Conservation (phyloP, 1,140 invertebrate genomes). For the Drosophila lacertosa region DNA sequence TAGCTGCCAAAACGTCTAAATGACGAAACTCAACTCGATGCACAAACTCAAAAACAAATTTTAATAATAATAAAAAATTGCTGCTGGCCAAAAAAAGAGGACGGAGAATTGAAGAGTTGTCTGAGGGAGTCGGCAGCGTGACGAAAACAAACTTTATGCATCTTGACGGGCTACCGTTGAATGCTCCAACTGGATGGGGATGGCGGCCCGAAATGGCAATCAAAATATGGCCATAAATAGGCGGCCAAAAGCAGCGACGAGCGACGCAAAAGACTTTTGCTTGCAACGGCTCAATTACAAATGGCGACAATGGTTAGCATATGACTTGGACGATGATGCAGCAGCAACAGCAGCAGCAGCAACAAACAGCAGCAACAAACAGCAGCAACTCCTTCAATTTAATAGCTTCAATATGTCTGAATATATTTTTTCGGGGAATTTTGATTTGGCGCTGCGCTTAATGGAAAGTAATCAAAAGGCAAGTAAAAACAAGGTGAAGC, state of each 20-base stretch:
- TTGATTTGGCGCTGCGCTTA: conserved; percentile 9
- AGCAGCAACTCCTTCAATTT: conserved; percentile 39
- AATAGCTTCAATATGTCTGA: conserved; percentile 34
- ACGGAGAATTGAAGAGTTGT: conserved; percentile 23
- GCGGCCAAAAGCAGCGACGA: conserved; percentile 37
- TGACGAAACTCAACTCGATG: conserved; percentile 35
- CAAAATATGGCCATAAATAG: conserved; percentile 74
- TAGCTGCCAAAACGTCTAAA: conserved; percentile 38
- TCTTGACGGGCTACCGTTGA: conserved; percentile 50
- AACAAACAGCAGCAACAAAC: not conserved
- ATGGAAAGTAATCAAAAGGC: conserved; percentile 36
- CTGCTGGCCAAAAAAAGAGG: conserved; percentile 43
- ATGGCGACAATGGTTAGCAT: conserved; percentile 59
- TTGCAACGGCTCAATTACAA: conserved; percentile 69
- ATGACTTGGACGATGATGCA: conserved; percentile 17
- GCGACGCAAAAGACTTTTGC: conserved; percentile 5
- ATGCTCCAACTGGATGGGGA: conserved; percentile 15
- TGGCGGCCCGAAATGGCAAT: conserved; percentile 50
- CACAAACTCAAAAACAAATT: conserved; percentile 7
- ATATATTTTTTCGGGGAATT: conserved; percentile 29
- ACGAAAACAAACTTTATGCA: conserved; percentile 67
- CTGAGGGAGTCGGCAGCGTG: conserved; percentile 48
- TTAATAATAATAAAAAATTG: conserved; percentile 49
- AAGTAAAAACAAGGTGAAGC: not conserved
- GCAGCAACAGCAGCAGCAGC: not conserved